phyloP scores from a whole-genome alignment of 1,140 invertebrate genomes.

The Dufourea novaeangliae region DNA sequence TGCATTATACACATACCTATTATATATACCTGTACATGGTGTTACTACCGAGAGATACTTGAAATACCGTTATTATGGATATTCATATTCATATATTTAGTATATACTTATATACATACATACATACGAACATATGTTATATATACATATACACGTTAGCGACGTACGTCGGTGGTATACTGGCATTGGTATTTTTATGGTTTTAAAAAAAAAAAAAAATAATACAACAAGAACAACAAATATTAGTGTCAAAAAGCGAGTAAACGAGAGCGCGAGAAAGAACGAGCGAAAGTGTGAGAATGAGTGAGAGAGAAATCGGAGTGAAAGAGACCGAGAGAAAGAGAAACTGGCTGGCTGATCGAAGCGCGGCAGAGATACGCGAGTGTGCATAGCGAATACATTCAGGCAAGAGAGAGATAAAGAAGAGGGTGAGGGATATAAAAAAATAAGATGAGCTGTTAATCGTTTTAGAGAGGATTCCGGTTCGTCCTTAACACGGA shows the following conservation, averaged over 20 bases:
- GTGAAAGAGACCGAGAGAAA: slow-evolving; percentile 11
- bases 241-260: slow-evolving; percentile 36
- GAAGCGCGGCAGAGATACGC: slow-evolving; percentile 29
- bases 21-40: slow-evolving; percentile 56
- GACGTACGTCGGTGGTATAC: slow-evolving; percentile 60
- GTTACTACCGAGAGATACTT: slow-evolving; percentile 45
- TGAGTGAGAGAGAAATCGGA: background rate
- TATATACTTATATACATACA: slow-evolving; percentile 54
- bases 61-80: slow-evolving; percentile 50
- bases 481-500: slow-evolving; percentile 4
- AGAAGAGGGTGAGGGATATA: background rate
- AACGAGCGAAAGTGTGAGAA: slow-evolving; percentile 12
- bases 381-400: slow-evolving; percentile 35
- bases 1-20: slow-evolving; percentile 59
- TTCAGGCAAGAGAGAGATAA: slow-evolving; percentile 1
- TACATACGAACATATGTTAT: slow-evolving; percentile 50
- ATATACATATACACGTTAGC: slow-evolving; percentile 65
- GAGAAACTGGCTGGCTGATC: slow-evolving; percentile 3
- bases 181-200: slow-evolving; percentile 66
- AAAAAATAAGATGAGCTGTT: slow-evolving; percentile 29
- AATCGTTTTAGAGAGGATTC: background rate
- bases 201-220: slow-evolving; percentile 58
- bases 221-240: slow-evolving; percentile 30
- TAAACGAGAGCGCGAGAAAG: slow-evolving; percentile 13
- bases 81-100: slow-evolving; percentile 54